phyloP scores from a whole-genome alignment of 1,140 invertebrate genomes.

The Grapholita molesta region DNA sequence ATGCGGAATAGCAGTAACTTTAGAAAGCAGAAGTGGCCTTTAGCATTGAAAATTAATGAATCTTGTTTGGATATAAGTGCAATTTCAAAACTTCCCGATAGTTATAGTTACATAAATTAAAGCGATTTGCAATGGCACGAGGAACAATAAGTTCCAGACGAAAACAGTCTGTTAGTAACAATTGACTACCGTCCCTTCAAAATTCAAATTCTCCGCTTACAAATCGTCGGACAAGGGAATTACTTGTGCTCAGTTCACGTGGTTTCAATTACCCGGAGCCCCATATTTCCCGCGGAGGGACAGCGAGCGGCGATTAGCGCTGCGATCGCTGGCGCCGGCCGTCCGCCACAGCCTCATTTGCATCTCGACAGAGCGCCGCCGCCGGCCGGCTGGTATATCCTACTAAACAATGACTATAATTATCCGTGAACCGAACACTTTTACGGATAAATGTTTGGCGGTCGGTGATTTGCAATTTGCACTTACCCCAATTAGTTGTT shows the following conservation, averaged over 20 bases:
- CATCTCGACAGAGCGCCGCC: slow-evolving; percentile 16
- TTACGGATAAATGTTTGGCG: not conserved
- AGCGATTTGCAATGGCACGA: too few relatives aligned
- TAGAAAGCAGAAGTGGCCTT: too few relatives aligned
- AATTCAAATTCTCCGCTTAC: not conserved
- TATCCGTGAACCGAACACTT: not conserved
- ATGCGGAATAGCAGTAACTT: too few relatives aligned
- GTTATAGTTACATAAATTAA: too few relatives aligned
- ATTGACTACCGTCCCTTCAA: not conserved
- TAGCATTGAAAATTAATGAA: too few relatives aligned
- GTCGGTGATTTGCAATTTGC: not conserved
- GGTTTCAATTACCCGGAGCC: slow-evolving; percentile 12
- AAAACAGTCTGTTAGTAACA: not conserved
- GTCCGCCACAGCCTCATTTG: slow-evolving; percentile 14
- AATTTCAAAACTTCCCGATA: too few relatives aligned
- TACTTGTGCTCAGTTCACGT: slow-evolving; percentile 11
- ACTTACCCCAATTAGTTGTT: not conserved
- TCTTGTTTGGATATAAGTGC: too few relatives aligned
- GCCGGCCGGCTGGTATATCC: not conserved
- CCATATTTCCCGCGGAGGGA: slow-evolving; percentile 3
- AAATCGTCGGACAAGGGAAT: not conserved
- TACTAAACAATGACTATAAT: slow-evolving; percentile 1
- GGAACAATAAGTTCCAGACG: not conserved
- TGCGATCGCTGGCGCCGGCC: slow-evolving; percentile 4
- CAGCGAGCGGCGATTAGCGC: slow-evolving; percentile 3